Evolutionary conservation across 2,113 vertebrate species (phyloP).

Genomic region (Electrona antarctica): DNA sequence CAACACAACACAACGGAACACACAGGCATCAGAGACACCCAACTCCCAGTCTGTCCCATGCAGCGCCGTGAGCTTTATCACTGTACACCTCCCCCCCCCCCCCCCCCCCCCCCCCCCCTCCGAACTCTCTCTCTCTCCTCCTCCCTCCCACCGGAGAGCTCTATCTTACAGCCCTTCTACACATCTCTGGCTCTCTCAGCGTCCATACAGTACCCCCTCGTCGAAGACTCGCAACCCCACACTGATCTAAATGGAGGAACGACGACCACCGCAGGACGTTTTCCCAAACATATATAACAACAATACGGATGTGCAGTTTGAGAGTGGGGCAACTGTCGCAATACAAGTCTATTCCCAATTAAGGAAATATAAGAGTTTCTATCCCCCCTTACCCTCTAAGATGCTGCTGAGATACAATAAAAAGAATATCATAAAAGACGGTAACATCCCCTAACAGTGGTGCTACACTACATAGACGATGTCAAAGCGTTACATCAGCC

Average conservation of each 20-base stretch:
- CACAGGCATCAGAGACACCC: slow-evolving; percentile 65
- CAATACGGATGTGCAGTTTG: not conserved
- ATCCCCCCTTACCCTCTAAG: slow-evolving; percentile 10
- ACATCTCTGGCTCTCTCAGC: slow-evolving; percentile 45
- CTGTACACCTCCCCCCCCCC: slow-evolving; percentile 41
- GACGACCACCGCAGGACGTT: slow-evolving; percentile 63
- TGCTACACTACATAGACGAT: slow-evolving; percentile 32
- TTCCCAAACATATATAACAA: slow-evolving; percentile 31
- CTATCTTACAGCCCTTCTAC: slow-evolving; percentile 62
- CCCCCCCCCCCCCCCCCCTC: not conserved
- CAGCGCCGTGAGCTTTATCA: slow-evolving; percentile 59
- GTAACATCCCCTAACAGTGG: not conserved
- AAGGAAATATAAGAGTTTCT: slow-evolving; percentile 36
- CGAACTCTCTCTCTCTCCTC: not conserved
- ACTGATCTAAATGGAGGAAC: slow-evolving; percentile 72
- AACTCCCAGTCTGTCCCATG: slow-evolving; percentile 62
- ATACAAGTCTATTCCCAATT: slow-evolving; percentile 46
- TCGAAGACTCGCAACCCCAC: slow-evolving; percentile 50
- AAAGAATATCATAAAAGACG: slow-evolving; percentile 10
- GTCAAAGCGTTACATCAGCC: slow-evolving; percentile 68
- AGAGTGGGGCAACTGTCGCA: slow-evolving; percentile 31
- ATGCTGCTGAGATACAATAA: slow-evolving; percentile 54
- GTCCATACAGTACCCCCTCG: slow-evolving; percentile 31
- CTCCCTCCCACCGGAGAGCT: slow-evolving; percentile 55
- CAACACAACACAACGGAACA: slow-evolving; percentile 54